These are phyloP conservation scores for honey bee (Apis mellifera) DNA, from an alignment of 1,140 invertebrate genomes.

Conservation along the genomic window Amel_HAv3.1 CM009940.2:8524501-8525000, in stretches of 20 bases:
- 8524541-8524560: not conserved
- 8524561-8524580: not conserved
- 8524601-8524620: not conserved
- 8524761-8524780: not conserved
- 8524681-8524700: not conserved
- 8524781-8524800: not conserved
- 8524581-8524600: conserved; percentile 8
- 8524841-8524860: too few relatives aligned
- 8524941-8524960: conserved; percentile 54
- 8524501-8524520: not conserved
- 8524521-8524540: not conserved
- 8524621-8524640: not conserved
- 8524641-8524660: too few relatives aligned
- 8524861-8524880: not conserved
- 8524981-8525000: not conserved
- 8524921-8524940: conserved; percentile 4
- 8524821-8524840: not conserved
- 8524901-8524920: not conserved
- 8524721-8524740: not conserved
- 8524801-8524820: not conserved
- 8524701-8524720: too few relatives aligned
- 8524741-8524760: not conserved
- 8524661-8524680: not conserved
- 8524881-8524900: conserved; percentile 12
- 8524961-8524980: conserved; percentile 28